Evolutionary conservation across 2,113 vertebrate genomes (phyloP).

Genomic region (Vanacampus margaritifer): DNA sequence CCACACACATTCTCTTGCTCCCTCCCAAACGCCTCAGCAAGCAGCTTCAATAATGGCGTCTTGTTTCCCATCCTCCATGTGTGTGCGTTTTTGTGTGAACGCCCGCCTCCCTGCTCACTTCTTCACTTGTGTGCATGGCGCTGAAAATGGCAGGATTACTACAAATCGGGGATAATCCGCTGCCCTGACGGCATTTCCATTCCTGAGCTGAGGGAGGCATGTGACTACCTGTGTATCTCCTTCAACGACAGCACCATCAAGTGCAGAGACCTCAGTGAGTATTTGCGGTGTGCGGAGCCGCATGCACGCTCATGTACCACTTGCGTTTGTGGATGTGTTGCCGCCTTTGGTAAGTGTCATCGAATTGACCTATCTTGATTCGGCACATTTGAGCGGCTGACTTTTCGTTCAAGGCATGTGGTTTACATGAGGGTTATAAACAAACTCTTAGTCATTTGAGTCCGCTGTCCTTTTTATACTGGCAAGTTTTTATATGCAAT

Average conservation of each 20-base stretch:
- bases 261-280: slow-evolving; percentile 99
- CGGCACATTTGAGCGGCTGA: background rate
- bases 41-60: slow-evolving; percentile 71
- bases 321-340: background rate
- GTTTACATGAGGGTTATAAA: background rate
- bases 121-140: slow-evolving; percentile 9
- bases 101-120: slow-evolving; percentile 25
- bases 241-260: slow-evolving; percentile 99
- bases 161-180: slow-evolving; percentile 98
- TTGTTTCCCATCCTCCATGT: slow-evolving; percentile 41
- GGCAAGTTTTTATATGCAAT: background rate
- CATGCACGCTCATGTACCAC: slow-evolving; percentile 6
- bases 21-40: background rate
- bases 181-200: slow-evolving; percentile 98
- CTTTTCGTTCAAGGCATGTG: background rate
- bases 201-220: slow-evolving; percentile 97
- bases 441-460: background rate
- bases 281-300: slow-evolving; percentile 19
- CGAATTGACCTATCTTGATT: background rate
- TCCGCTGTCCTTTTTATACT: background rate
- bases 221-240: slow-evolving; percentile 99
- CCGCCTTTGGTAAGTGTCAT: slow-evolving; percentile 23
- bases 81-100: slow-evolving; percentile 14
- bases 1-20: slow-evolving; percentile 6
- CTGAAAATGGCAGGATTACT: slow-evolving; percentile 88